phyloP scores from a whole-genome alignment of 2,888 invertebrate genomes.

The Agriotes lineatus region DNA sequence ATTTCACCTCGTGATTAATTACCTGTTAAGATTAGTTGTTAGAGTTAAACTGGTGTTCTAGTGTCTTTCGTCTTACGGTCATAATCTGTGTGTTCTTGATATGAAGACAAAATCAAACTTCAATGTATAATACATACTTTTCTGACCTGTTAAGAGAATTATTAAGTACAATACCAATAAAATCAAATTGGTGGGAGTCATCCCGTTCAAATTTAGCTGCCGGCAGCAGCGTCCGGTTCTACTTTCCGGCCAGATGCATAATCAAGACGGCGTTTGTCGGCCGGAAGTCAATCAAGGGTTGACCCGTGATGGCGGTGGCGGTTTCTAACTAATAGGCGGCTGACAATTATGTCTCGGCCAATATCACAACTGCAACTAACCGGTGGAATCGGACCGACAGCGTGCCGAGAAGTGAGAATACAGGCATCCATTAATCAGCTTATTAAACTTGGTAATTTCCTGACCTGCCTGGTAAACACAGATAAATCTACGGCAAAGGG shows the following conservation, averaged over 20 bases:
- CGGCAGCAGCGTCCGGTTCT: too few relatives aligned
- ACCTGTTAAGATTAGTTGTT: too few relatives aligned
- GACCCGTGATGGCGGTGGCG: slow-evolving; percentile 12
- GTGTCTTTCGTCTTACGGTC: too few relatives aligned
- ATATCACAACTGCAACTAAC: background rate
- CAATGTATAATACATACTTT: too few relatives aligned
- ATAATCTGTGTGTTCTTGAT: too few relatives aligned
- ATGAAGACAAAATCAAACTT: too few relatives aligned
- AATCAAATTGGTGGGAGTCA: background rate
- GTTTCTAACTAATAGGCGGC: slow-evolving; percentile 5
- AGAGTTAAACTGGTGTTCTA: too few relatives aligned
- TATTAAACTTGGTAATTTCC: slow-evolving; percentile 18
- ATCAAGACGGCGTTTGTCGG: slow-evolving; percentile 13
- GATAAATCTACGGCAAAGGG: background rate
- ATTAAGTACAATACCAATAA: too few relatives aligned
- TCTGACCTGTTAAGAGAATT: too few relatives aligned
- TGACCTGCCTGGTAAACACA: slow-evolving; percentile 16
- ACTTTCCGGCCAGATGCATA: slow-evolving; percentile 1
- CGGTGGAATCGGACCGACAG: background rate
- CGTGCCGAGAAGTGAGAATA: background rate
- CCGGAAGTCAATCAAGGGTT: slow-evolving; percentile 17
- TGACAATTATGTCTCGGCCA: background rate
- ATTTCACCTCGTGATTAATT: too few relatives aligned
- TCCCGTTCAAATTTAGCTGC: background rate
- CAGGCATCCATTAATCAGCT: slow-evolving; percentile 9